Evolutionary conservation across 2,113 vertebrate genomes (phyloP), one percentile per base, ranked within the genome.

Genomic region (Butorides virescens): DNA sequence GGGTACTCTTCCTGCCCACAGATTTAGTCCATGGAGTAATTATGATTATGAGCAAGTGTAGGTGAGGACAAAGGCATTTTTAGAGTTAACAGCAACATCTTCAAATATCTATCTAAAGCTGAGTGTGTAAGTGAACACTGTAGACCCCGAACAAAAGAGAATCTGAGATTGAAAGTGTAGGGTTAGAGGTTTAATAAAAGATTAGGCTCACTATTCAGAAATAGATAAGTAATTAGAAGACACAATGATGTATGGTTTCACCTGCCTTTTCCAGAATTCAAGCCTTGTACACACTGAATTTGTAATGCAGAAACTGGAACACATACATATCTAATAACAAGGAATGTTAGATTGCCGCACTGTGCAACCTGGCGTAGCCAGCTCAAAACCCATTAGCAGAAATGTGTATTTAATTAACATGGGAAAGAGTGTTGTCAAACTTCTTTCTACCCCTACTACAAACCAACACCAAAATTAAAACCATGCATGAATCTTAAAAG

Each of bases 401-500:
- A 96, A 93, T 2, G 9, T 47, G 56, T 46, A 68, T 72, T 97
- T 72, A 50, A 46, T 97, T 96, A 97, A 90, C 61, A 65, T 58
- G 49, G 72, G 77, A 94, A 97, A 92, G 53, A 77, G 13, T 23
- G 37, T 72, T 92, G 77, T 90, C 58, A 85, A 83, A 82, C 15
- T 56, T 90, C 37, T 86, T 76, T 49, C 19, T 90, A 47, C 11
- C 29, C 39, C 36, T 62, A 71, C 76, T 68, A 95, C 80, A 95
- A 91, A 96, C 32, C 55, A 94, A 95, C 21, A 67, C 17, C 71
- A 97, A 75, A 98, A 97, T 96, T 96, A 92, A 97, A 98, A 50
- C 55, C 91, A 97, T 72, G 29, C 47, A 70, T 75, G 67, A 70
- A 87, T 92, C 65, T 70, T 88, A 67, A 95, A 95, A 90, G 61